A percentile compares a stretch with the other conserved stretches of the same genome.
phyloP scores from a whole-genome alignment of 2,888 invertebrate genomes.

The Ochropacha duplaris region DNA sequence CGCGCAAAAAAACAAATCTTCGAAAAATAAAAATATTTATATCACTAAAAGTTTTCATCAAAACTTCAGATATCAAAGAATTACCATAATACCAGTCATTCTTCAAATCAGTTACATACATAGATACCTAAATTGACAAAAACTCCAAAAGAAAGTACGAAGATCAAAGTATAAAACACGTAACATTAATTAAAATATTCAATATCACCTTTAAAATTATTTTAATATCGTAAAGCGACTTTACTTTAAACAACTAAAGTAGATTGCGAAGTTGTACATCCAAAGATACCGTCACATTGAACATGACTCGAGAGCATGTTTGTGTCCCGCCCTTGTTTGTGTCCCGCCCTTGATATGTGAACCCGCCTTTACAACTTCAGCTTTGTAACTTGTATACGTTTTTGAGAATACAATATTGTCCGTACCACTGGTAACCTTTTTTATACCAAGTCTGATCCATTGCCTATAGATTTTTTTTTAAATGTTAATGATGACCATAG shows the following conservation, averaged over 20 bases:
- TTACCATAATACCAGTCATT: neutral
- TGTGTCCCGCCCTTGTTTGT: constrained; percentile 10
- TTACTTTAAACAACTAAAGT: neutral
- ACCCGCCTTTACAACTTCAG: constrained; percentile 5
- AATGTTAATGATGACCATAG: no score
- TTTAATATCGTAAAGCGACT: neutral
- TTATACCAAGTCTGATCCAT: no score
- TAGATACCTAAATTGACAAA: no score
- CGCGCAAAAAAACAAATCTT: no score
- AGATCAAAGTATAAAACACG: no score
- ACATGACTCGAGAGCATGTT: neutral
- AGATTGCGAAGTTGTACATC: neutral
- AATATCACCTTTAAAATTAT: neutral
- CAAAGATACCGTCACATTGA: neutral
- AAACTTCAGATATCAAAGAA: neutral
- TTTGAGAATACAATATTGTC: constrained; percentile 20
- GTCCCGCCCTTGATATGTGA: constrained; percentile 16
- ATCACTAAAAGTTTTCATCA: no score
- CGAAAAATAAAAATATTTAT: no score
- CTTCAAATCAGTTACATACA: neutral
- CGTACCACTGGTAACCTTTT: constrained; percentile 9
- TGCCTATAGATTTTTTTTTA: neutral
- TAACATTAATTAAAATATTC: no score
- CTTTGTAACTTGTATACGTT: constrained; percentile 11
- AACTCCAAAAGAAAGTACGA: no score